These are phyloP conservation scores for Tineola bisselliella DNA, from an alignment of 2,888 invertebrate species.

Conservation along the genomic window DNA sequence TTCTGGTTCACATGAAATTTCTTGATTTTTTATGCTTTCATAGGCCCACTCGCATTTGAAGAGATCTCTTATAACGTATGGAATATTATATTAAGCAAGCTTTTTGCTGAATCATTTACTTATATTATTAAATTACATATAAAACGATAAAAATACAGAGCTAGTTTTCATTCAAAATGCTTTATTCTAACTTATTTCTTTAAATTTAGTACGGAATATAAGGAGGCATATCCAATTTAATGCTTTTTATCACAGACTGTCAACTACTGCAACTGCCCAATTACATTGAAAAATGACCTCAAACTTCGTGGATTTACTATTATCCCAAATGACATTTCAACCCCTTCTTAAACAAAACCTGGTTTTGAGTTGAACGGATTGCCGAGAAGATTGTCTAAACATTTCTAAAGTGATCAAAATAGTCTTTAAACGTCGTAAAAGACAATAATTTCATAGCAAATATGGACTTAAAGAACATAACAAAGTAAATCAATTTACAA, in stretches of 20 bases:
- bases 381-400: constrained; percentile 57
- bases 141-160: not conserved
- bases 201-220: not conserved
- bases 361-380: constrained; percentile 57
- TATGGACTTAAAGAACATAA: constrained; percentile 17
- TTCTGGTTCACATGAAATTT: constrained; percentile 66
- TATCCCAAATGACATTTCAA: constrained; percentile 59
- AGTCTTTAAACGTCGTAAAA: constrained; percentile 29
- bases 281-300: constrained; percentile 51
- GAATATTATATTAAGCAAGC: constrained; percentile 53
- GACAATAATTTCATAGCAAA: constrained; percentile 16
- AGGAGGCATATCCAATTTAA: constrained; percentile 23
- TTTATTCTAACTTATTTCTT: not conserved
- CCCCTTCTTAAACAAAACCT: constrained; percentile 57
- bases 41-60: constrained; percentile 52
- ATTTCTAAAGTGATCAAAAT: constrained; percentile 48
- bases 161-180: not conserved
- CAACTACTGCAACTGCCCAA: constrained; percentile 11
- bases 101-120: constrained; percentile 47
- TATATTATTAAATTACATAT: constrained; percentile 8
- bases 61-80: constrained; percentile 46
- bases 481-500: constrained; percentile 17
- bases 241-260: constrained; percentile 26
- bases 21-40: constrained; percentile 66
- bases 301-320: constrained; percentile 43